Base-by-base conservation (phyloP, 2,888 invertebrate species). In the Dasypogon diadema region DNA sequence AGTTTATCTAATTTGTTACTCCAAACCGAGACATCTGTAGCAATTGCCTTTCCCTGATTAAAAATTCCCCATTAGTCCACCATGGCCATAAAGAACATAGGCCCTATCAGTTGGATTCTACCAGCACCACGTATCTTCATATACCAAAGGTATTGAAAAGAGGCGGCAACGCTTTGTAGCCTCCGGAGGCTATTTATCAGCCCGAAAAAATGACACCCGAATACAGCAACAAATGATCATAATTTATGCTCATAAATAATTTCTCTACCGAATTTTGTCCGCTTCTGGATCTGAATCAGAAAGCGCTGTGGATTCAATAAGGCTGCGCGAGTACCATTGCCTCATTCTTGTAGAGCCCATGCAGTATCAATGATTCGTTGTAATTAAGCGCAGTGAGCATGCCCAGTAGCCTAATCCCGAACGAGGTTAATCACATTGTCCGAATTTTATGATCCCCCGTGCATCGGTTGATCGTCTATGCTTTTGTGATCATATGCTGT, bases 361-460 rank as follows among this genome's bases (percentile, higher is more conserved):
- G n/a, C n/a, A 54, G 72, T 55, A 72, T 77, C 75, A 75, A 72
- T 70, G 70, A 54, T 54, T 51, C 72, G 72, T 72, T 77, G 63
- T 76, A 77, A 77, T 77, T 76, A 77, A 72, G 77, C 72, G 72
- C 74, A 63, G 70, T 72, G 72, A 77, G 77, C 77, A 77, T 77
- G 77, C 77, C 77, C 77, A 75, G 77, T 77, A 77, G 77, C 77
- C 76, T 77, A 77, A 77, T 77, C 77, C 77, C 74, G 55, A 72
- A 74, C 74, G 60, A 76, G 74, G 74, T 74, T 76, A 76, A 77
- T 76, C 77, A 77, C 76, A 75, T 76, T 77, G 77, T 77, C 65
- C 74, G 74, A 65, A 76, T 76, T 77, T 77, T 77, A 77, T 77
- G 77, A 77, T 72, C 75, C 16, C 74, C 16, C 22, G 54, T 70